phyloP scores from a whole-genome alignment of 2,113 vertebrate species.

The Anarrhichthys ocellatus region DNA sequence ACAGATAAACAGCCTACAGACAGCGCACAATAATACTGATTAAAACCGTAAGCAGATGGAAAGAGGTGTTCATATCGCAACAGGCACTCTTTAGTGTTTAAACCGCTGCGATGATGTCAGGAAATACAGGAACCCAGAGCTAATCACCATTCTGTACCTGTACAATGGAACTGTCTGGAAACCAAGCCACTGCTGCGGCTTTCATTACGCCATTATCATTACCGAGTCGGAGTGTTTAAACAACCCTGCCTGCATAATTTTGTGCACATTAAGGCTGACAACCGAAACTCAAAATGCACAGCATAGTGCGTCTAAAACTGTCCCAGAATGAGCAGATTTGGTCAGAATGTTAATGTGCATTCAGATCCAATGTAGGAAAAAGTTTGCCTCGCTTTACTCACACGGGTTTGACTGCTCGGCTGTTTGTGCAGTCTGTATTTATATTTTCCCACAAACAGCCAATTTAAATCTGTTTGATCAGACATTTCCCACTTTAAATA shows the following conservation, averaged over 20 bases:
- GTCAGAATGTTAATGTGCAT: too few relatives aligned
- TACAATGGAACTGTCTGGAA: background rate
- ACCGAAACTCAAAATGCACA: background rate
- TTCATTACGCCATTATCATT: background rate
- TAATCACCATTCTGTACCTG: constrained; percentile 5
- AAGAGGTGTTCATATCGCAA: constrained; percentile 42
- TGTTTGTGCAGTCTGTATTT: background rate
- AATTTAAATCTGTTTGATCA: background rate
- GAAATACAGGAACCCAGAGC: background rate
- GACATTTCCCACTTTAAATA: background rate
- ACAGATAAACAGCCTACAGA: constrained; percentile 61
- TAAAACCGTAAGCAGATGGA: constrained; percentile 57
- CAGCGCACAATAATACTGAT: constrained; percentile 45
- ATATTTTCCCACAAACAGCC: constrained; percentile 1
- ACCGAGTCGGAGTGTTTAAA: background rate
- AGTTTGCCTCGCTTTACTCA: background rate
- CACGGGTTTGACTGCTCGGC: background rate
- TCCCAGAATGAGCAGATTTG: background rate
- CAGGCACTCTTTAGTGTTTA: constrained; percentile 19
- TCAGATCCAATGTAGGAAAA: background rate
- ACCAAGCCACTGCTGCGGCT: background rate
- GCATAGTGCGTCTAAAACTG: background rate
- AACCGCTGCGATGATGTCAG: constrained; percentile 31
- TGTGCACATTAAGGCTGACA: background rate
- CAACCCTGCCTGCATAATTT: background rate